Base-by-base conservation (phyloP, 2,113 vertebrate species). In the Oreochromis aureus region DNA sequence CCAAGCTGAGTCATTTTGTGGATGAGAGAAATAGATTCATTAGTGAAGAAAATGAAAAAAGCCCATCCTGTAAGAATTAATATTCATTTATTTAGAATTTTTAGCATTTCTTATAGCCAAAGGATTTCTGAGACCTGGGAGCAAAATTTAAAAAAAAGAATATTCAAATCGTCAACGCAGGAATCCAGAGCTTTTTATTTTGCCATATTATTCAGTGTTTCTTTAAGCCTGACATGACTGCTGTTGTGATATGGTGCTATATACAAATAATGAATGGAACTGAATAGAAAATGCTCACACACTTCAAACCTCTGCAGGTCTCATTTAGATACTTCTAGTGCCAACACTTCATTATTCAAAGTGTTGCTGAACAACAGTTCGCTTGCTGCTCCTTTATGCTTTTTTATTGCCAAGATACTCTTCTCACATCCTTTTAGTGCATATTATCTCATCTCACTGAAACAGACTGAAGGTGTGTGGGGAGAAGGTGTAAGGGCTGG, bases 141-240 rank as follows among this genome's bases (percentile, higher is more conserved):
- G 32, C 32, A 4, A 61, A 32, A 32, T 32, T 5, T 10, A 32
- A 10, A 30, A 9, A 71, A 73, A 34, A 4, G 5, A 46, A 46
- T 10, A 73, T 15, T 13, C 7, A 10, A 7, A 10, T 71, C 0
- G 24, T 44, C 22, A 22, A 2, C 0, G 0, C 24, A 48, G 44
- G 1, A 76, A 30, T 76, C 24, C 15, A 76, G 44, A 7, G 27
- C 6, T 30, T 19, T 27, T 18, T 46, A 78, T 78, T 78, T 51
- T 51, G 6, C 48, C 71, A 51, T 51, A 76, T 18, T 48, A 2
- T 78, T 32, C 27, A 51, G 24, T 30, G 18, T 78, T 18, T 78
- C 0, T 51, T 78, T 78, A 51, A 51, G 16, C 71, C 44, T 66
- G 10, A 66, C 1, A n/a, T 39, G 32, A 66, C 18, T 69, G 61